These are phyloP conservation scores for Saxidomus purpurata DNA, from an alignment of 1,140 invertebrate species.

Conservation along the genomic window DNA sequence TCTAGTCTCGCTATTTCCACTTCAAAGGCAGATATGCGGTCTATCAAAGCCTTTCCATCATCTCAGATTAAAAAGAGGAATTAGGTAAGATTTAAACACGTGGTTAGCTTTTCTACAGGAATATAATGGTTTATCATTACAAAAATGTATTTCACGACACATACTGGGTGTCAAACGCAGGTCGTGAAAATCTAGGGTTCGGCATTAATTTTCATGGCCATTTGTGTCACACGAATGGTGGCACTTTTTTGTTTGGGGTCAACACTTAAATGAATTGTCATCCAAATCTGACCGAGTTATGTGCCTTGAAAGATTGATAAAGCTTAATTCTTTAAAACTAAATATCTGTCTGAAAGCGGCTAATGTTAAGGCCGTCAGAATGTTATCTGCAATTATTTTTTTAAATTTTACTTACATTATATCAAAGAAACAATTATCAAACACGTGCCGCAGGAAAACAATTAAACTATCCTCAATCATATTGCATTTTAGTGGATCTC, in stretches of 20 bases:
- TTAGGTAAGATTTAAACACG: not conserved
- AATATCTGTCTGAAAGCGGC: conserved; percentile 14
- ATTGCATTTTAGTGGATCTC: not conserved
- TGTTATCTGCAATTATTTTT: too few relatives aligned
- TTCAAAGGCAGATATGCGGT: too few relatives aligned
- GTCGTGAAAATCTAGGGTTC: too few relatives aligned
- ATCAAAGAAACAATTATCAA: not conserved
- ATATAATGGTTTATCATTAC: too few relatives aligned
- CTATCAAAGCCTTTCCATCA: too few relatives aligned
- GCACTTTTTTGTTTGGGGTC: not conserved
- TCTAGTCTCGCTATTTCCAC: too few relatives aligned
- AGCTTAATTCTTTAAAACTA: conserved; percentile 8
- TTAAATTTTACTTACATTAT: not conserved
- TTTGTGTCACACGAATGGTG: not conserved
- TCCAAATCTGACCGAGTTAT: conserved; percentile 3
- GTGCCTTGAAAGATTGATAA: too few relatives aligned
- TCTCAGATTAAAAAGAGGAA: too few relatives aligned
- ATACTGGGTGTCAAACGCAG: too few relatives aligned
- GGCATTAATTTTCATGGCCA: not conserved
- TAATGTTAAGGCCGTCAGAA: too few relatives aligned
- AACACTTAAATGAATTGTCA: not conserved
- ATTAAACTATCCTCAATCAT: not conserved
- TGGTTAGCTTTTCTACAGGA: conserved; percentile 1
- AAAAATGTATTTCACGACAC: too few relatives aligned
- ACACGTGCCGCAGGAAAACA: not conserved